phyloP scores from a whole-genome alignment of 1,140 invertebrate genomes.

The Drosophila ogumai region DNA sequence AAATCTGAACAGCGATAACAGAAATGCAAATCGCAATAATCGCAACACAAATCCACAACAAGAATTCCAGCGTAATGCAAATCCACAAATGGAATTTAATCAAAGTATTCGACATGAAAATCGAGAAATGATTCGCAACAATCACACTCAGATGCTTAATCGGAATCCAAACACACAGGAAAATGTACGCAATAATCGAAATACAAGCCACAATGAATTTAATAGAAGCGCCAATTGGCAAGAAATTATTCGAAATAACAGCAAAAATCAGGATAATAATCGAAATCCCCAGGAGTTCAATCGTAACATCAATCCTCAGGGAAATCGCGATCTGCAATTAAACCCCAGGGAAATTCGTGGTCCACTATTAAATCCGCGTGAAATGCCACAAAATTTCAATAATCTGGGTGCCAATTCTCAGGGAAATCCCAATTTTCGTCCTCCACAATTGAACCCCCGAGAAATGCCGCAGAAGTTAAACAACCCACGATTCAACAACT shows the following conservation, averaged over 20 bases:
- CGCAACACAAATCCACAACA: background rate
- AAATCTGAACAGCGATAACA: background rate
- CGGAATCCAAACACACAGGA: background rate
- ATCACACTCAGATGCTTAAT: background rate
- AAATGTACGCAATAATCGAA: slow-evolving; percentile 6
- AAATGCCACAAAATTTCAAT: background rate
- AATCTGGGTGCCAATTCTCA: background rate
- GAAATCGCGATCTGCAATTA: background rate
- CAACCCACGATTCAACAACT: background rate
- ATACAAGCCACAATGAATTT: background rate
- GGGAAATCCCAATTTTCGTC: background rate
- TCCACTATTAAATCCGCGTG: background rate
- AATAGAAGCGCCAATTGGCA: background rate
- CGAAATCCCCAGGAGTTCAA: background rate
- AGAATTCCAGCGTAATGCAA: background rate
- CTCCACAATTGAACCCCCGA: background rate
- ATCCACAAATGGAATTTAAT: background rate
- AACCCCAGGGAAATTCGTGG: background rate
- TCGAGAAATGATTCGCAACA: background rate
- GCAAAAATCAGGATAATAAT: background rate
- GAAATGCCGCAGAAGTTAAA: background rate
- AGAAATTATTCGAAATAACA: background rate
- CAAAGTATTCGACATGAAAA: background rate
- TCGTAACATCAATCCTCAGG: background rate
- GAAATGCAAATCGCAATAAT: background rate